These are phyloP conservation scores for Gobio occitaniae DNA, from an alignment of 2,797 vertebrate species.

Conservation along the genomic window DNA sequence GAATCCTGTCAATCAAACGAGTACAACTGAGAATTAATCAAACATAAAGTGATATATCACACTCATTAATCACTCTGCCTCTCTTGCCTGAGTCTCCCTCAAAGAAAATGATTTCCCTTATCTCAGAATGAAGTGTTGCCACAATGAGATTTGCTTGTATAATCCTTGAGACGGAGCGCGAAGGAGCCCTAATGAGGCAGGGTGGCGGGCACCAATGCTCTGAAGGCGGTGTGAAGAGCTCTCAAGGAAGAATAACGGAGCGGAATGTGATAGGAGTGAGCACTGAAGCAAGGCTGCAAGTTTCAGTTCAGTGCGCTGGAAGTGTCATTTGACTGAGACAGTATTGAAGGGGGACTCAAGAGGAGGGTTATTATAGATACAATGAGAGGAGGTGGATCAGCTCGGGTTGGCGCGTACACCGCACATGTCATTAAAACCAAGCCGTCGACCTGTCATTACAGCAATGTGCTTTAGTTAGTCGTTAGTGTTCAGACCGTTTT, in stretches of 20 bases:
- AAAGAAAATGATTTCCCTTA: conserved; percentile 40
- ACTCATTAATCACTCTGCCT: conserved; percentile 35
- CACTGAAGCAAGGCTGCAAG: conserved; percentile 45
- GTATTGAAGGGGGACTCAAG: conserved; percentile 47
- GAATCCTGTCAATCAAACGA: conserved; percentile 28
- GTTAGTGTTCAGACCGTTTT: conserved; percentile 6
- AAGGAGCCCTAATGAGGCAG: conserved; percentile 47
- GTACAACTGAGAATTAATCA: conserved; percentile 39
- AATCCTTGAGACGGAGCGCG: conserved; percentile 42
- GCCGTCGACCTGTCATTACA: background rate
- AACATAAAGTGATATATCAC: conserved; percentile 40
- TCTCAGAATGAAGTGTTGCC: conserved; percentile 28
- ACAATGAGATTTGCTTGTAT: conserved; percentile 49
- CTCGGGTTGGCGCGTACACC: background rate
- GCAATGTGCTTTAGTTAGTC: conserved; percentile 40
- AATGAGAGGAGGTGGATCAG: conserved; percentile 46
- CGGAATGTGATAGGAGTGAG: conserved; percentile 39
- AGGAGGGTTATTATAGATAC: conserved; percentile 52
- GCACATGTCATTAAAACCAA: conserved; percentile 17
- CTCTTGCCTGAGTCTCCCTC: conserved; percentile 5
- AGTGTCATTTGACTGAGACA: conserved; percentile 51
- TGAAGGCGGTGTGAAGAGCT: conserved; percentile 54
- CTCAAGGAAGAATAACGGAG: conserved; percentile 56
- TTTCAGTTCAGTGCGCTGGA: conserved; percentile 54
- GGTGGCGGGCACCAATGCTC: conserved; percentile 47